These are phyloP conservation scores for Amblyjoppa fuscipennis DNA, from an alignment of 2,888 invertebrate species.

Conservation along the genomic window DNA sequence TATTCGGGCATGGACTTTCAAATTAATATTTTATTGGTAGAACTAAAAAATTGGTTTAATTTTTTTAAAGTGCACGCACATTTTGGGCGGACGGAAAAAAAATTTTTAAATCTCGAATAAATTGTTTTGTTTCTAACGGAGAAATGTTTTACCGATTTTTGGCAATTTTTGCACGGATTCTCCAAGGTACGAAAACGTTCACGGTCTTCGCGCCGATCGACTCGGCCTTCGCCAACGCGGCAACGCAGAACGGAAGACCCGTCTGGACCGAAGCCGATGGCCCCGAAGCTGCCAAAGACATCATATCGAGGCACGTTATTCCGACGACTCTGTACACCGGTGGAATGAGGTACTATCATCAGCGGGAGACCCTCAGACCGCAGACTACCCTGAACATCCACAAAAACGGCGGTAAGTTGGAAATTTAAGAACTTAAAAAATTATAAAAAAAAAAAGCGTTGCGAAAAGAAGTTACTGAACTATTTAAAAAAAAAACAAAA, in stretches of 20 bases:
- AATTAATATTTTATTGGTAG: no score
- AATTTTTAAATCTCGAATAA: neutral
- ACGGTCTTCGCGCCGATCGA: conserved; percentile 95
- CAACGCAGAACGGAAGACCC: conserved; percentile 87
- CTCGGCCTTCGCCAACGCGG: conserved; percentile 88
- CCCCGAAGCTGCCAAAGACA: conserved; percentile 88
- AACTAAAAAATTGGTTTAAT: no score
- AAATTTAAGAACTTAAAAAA: no score
- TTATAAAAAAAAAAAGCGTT: neutral
- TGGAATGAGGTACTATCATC: conserved; percentile 95
- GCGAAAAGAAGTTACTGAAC: neutral
- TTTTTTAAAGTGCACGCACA: conserved; percentile 26
- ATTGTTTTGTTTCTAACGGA: neutral
- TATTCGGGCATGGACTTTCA: no score
- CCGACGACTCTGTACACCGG: conserved; percentile 93
- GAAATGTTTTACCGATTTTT: neutral
- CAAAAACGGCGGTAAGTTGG: conserved; percentile 90
- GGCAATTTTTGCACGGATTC: neutral
- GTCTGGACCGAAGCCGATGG: conserved; percentile 83
- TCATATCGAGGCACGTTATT: conserved; percentile 91
- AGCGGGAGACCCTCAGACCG: conserved; percentile 91
- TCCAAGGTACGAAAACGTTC: conserved; percentile 92
- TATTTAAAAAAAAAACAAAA: conserved; percentile 1
- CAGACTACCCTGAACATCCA: conserved; percentile 92
- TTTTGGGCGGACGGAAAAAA: conserved; percentile 12